Evolutionary conservation across 92 coral and sea anemone species (phyloP), one percentile per base, ranked within the genome.

Genomic region (Epizoanthus stellaris): DNA sequence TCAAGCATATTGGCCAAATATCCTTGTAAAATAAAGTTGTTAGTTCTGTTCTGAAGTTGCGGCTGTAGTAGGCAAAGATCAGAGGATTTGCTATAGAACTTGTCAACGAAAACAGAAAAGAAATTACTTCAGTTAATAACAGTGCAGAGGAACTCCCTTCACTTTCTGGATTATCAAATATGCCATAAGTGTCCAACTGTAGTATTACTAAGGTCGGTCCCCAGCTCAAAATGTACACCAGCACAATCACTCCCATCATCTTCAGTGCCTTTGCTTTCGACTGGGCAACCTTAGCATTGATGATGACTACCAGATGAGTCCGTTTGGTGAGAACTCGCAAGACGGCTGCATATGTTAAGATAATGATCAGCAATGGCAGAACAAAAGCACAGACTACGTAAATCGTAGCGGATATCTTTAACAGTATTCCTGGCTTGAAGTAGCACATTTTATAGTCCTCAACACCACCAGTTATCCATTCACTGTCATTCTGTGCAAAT

Each of bases 211-310:
- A 56, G 10, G 59, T 47, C 5, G 80, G 80, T 1, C 80, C 63
- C 80, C 80, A 74, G 47, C 60, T 74, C n/a, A 74, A 45, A 23
- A 74, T 25, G 11, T 74, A 74, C 7, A n/a, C 20, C 0, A 74
- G 40, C 12, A 56, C 62, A 23, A 74, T 30, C 17, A 74, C 80
- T 49, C 39, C 43, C 59, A 74, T 74, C 80, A 74, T 74, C 25
- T 74, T 74, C 17, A 74, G 54, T 19, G 80, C 11, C 19, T 74
- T 74, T 3, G 52, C 80, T 54, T 47, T 74, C 60, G 80, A 74
- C 42, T 56, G 59, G 36, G 38, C 17, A 25, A 47, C 47, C 0
- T 49, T 17, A 7, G 5, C 63, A 49, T 21, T 30, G n/a, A 4
- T 21, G 21, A 3, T 47, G 4, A 43, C 56, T n/a, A 25, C 3